These are phyloP conservation scores for Diorhabda carinulata DNA, from an alignment of 1,140 invertebrate genomes.

Conservation along the genomic window DNA sequence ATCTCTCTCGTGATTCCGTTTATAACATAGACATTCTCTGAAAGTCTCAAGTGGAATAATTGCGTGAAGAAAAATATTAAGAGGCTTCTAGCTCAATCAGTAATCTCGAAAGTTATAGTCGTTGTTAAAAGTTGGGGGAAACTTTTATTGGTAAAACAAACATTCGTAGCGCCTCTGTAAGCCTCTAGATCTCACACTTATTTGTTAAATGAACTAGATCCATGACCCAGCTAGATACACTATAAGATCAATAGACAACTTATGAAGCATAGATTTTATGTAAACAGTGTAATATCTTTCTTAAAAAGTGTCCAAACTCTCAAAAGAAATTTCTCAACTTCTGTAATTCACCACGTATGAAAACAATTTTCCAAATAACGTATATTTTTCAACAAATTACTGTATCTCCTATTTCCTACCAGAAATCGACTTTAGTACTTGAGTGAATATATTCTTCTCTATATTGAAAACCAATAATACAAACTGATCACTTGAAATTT, in stretches of 20 bases:
- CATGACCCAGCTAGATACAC: not conserved
- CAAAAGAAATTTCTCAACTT: too few species aligned
- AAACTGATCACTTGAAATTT: too few species aligned
- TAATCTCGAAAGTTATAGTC: conserved; percentile 1
- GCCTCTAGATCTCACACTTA: not conserved
- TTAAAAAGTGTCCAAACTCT: not conserved
- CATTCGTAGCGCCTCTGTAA: not conserved
- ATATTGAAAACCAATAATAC: too few species aligned
- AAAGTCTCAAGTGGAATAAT: not conserved
- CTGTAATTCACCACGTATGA: too few species aligned
- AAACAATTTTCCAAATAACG: too few species aligned
- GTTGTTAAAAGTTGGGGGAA: conserved; percentile 2
- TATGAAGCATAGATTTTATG: not conserved
- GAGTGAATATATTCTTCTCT: too few species aligned
- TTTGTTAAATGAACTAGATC: not conserved
- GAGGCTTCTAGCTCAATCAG: conserved; percentile 1
- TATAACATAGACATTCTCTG: not conserved
- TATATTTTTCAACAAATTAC: too few species aligned
- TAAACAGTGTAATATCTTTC: not conserved
- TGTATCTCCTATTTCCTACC: too few species aligned
- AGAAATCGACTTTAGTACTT: too few species aligned
- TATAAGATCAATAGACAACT: not conserved
- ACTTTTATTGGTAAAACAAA: not conserved
- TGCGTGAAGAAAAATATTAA: conserved; percentile 3
- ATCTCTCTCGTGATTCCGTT: not conserved